Conservation (phyloP, 2,113 vertebrate genomes). For the Globicephala melas region DNA sequence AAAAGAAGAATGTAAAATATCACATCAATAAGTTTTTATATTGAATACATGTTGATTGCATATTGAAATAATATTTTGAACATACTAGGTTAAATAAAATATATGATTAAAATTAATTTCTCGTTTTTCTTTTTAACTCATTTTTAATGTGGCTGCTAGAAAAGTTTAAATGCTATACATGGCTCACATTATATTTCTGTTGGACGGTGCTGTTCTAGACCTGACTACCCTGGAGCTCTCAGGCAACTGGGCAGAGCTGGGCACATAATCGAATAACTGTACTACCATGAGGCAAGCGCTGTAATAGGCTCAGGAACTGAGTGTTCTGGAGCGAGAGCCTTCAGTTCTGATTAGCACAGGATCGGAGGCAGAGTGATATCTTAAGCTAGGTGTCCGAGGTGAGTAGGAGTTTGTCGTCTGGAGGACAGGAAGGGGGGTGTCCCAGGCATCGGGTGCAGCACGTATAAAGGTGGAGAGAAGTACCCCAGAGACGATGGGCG, state of each 20-base stretch:
- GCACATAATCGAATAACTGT: background rate
- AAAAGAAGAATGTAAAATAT: background rate
- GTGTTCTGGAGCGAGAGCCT: slow-evolving; percentile 9
- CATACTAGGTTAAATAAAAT: background rate
- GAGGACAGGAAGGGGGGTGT: background rate
- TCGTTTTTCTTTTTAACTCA: background rate
- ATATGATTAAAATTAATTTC: background rate
- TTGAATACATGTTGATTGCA: background rate
- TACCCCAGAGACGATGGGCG: background rate
- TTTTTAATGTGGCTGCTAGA: background rate
- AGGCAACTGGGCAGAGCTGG: background rate
- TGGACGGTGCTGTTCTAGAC: background rate
- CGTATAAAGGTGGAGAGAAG: background rate
- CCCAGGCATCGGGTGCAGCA: background rate
- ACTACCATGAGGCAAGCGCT: background rate
- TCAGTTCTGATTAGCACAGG: background rate
- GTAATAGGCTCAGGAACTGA: background rate
- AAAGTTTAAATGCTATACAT: background rate
- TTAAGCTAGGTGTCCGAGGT: background rate
- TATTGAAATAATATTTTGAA: background rate
- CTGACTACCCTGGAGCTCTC: background rate
- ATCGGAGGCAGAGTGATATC: background rate
- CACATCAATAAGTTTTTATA: background rate
- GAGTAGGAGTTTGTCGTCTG: background rate
- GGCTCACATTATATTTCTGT: background rate